These are phyloP conservation scores for Takifugu rubripes DNA, from an alignment of 2,797 vertebrate genomes.

Conservation along the genomic window DNA sequence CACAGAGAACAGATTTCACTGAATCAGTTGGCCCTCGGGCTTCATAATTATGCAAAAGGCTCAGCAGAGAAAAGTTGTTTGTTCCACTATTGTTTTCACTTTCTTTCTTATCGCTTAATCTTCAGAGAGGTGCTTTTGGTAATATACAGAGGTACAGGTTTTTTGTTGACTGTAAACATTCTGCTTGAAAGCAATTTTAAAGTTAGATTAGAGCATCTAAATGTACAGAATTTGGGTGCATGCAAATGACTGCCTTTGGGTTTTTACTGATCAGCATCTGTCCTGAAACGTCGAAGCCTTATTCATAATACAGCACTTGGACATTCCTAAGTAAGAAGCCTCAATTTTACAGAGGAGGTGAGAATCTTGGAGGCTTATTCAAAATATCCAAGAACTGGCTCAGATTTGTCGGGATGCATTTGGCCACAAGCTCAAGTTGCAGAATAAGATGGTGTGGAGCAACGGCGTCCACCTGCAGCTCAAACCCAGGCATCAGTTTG, in stretches of 20 bases:
- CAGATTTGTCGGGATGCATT: too few relatives aligned
- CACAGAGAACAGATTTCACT: constrained; percentile 76
- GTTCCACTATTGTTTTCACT: constrained; percentile 73
- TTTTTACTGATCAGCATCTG: constrained; percentile 20
- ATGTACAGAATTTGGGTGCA: constrained; percentile 39
- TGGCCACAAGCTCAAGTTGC: background rate
- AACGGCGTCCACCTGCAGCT: constrained; percentile 40
- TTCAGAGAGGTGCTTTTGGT: constrained; percentile 56
- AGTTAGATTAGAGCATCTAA: constrained; percentile 55
- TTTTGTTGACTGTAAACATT: constrained; percentile 58
- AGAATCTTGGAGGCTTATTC: too few relatives aligned
- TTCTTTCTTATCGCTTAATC: constrained; percentile 67
- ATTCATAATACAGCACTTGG: background rate
- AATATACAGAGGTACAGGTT: constrained; percentile 52
- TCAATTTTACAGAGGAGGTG: too few relatives aligned
- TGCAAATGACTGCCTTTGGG: constrained; percentile 51
- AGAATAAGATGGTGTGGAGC: constrained; percentile 38
- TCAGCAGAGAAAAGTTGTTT: constrained; percentile 74
- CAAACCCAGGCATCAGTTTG: constrained; percentile 46
- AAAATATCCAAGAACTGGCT: too few relatives aligned
- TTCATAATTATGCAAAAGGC: constrained; percentile 78
- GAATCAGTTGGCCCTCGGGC: constrained; percentile 78
- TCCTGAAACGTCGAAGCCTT: constrained; percentile 24
- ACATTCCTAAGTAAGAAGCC: background rate
- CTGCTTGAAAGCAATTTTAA: constrained; percentile 53